Evolutionary conservation across 53 echinoderm and acorn worm species (phyloP).

Genomic region (Zoroaster sp.): DNA sequence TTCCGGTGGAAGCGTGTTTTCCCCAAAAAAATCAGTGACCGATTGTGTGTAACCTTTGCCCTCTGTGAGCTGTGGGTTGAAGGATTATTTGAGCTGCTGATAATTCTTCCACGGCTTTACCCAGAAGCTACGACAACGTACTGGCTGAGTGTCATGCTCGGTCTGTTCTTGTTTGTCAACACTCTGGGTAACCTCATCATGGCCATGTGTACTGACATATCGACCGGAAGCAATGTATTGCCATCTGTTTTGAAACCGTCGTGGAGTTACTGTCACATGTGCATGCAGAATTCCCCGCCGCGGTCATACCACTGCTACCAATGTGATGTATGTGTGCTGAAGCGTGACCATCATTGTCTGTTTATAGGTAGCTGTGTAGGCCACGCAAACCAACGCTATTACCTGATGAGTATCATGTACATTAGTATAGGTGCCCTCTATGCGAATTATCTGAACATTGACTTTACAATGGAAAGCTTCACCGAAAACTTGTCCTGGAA

Average conservation of each 20-base stretch:
- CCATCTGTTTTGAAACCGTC: conserved; percentile 81
- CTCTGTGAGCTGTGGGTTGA: conserved; percentile 48
- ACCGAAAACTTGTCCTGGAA: conserved; percentile 51
- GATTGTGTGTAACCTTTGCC: conserved; percentile 53
- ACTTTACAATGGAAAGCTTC: conserved; percentile 62
- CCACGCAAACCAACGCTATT: conserved; percentile 83
- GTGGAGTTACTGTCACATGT: conserved; percentile 77
- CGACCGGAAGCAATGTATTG: conserved; percentile 54
- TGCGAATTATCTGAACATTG: conserved; percentile 83
- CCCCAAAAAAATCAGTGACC: conserved; percentile 50
- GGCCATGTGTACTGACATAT: conserved; percentile 73
- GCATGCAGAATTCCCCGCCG: conserved; percentile 80
- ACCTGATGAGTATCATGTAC: conserved; percentile 76
- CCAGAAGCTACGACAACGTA: conserved; percentile 54
- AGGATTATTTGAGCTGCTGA: conserved; percentile 67
- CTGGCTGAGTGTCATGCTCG: conserved; percentile 71
- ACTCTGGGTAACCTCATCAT: conserved; percentile 78
- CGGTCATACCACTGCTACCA: conserved; percentile 75
- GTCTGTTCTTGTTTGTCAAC: conserved; percentile 74
- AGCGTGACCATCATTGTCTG: conserved; percentile 86
- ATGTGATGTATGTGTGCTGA: conserved; percentile 73
- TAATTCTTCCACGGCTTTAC: conserved; percentile 79
- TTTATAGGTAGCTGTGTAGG: conserved; percentile 86
- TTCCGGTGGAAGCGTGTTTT: conserved; percentile 60
- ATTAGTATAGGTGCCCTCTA: conserved; percentile 66